These are phyloP conservation scores for Perodicticus potto DNA, from an alignment of 2,797 vertebrate species.

Conservation along the genomic window DNA sequence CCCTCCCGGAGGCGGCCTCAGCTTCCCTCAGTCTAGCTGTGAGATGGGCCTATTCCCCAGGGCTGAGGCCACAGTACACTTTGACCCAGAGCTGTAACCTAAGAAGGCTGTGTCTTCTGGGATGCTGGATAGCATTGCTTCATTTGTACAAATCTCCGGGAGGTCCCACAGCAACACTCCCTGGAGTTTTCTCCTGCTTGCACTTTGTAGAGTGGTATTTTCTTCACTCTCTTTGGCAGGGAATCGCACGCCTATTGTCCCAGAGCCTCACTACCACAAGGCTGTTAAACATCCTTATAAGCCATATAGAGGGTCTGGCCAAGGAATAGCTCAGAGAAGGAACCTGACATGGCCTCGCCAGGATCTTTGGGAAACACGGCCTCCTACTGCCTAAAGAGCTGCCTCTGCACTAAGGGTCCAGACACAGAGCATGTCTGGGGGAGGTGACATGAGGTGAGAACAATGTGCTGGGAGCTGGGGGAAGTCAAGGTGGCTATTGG, in stretches of 20 bases:
- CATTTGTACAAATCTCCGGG: neutral
- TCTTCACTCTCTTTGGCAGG: neutral
- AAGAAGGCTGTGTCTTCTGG: neutral
- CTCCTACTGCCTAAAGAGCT: neutral
- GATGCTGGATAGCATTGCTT: neutral
- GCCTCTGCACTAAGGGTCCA: neutral
- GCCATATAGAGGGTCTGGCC: neutral
- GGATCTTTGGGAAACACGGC: neutral
- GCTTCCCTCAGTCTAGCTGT: neutral
- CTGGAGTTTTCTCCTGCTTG: neutral
- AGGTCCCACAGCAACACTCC: neutral
- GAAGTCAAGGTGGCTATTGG: neutral
- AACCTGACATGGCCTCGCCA: fast-evolving
- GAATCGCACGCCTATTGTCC: neutral
- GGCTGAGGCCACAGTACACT: neutral
- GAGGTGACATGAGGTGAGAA: constrained; percentile 15
- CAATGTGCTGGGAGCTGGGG: neutral
- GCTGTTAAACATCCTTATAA: neutral
- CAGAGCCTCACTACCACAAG: neutral
- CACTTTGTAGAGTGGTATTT: neutral
- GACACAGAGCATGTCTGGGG: fast-evolving
- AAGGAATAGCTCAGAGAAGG: neutral
- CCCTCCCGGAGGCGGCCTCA: fast-evolving
- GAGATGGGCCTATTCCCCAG: neutral
- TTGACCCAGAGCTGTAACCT: neutral